Conservation (phyloP, 2,113 vertebrate species). For the Poeciliopsis retropinna region DNA sequence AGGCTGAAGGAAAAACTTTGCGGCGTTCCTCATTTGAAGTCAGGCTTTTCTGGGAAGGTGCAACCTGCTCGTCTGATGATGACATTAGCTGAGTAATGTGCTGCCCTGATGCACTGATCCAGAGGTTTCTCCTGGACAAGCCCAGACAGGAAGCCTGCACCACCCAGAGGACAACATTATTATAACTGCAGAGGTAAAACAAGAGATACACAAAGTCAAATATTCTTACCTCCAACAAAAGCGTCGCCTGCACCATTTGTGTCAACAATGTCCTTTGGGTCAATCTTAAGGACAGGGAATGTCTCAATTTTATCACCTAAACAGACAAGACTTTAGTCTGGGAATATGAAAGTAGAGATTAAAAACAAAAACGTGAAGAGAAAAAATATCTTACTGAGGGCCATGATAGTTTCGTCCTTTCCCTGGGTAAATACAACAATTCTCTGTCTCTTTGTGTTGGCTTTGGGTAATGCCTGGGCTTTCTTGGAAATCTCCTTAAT, state of each 20-base stretch:
- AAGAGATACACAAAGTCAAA: not conserved
- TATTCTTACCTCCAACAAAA: conserved; percentile 92
- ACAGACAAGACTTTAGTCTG: conserved; percentile 29
- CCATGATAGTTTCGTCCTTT: conserved; percentile 88
- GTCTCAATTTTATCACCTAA: conserved; percentile 83
- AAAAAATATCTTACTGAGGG: conserved; percentile 78
- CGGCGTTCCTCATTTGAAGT: conserved; percentile 86
- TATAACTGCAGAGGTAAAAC: not conserved
- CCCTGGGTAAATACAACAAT: conserved; percentile 94
- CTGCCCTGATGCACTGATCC: conserved; percentile 89
- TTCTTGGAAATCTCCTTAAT: conserved; percentile 92
- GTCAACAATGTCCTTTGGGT: conserved; percentile 94
- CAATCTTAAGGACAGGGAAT: conserved; percentile 89
- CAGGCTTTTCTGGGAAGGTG: conserved; percentile 95
- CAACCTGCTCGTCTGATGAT: conserved; percentile 92
- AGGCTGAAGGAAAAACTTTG: conserved; percentile 24
- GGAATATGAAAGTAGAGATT: not conserved
- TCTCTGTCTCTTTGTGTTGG: conserved; percentile 88
- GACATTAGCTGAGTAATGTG: conserved; percentile 93
- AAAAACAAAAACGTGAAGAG: not conserved
- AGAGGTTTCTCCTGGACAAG: conserved; percentile 88
- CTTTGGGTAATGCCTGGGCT: conserved; percentile 90
- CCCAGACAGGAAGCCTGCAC: conserved; percentile 92
- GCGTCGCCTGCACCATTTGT: conserved; percentile 98
- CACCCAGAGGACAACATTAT: not conserved